Base-by-base conservation (phyloP, 2,797 vertebrate species). In the Denticeps clupeoides region DNA sequence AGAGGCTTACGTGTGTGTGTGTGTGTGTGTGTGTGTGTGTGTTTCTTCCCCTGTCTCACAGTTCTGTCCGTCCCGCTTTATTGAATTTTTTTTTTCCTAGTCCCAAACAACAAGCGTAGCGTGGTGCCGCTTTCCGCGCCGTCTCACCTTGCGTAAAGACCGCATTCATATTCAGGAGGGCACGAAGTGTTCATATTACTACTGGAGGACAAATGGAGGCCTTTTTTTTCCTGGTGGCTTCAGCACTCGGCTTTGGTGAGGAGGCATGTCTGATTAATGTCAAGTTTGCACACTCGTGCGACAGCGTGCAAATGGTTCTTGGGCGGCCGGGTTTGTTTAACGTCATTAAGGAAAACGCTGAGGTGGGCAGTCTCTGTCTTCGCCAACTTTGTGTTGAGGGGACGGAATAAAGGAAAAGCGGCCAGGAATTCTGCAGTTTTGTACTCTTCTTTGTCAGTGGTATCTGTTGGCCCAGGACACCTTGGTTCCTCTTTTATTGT, bases 381-480 rank as follows among this genome's bases (percentile, higher is more conserved):
- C 15, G 3, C 37, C 1, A 15, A 7, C 15, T 2, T 25, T 18
- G 15, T 8, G 3, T 12, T 19, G 19, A 12, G 1, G 37, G 46
- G 23, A 15, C 7, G 16, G 13, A 2, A 9, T 8, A 33, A 9
- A 1, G 10, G n/a, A 19, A 23, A 13, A 15, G n/a, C n/a, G n/a
- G n/a, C n/a, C 19, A 16, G 51, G 18, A 32, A 51, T 27, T 42
- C 49, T 25, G 47, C 10, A n/a, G 25, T 21, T 21, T n/a, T 47
- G 33, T 37, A 16, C 32, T n/a, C 15, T 32, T 27, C 24, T 27
- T 38, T 28, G 42, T 63, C 49, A 49, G 59, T 63, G 53, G 45
- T 18, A 32, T 18, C 5, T 32, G 44, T 51, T 47, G 56, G 45
- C 47, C 47, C 49, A 53, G 49, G 50, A 37, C 47, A 47, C 29